phyloP scores from a whole-genome alignment of 2,797 vertebrate genomes.

The Anas acuta region DNA sequence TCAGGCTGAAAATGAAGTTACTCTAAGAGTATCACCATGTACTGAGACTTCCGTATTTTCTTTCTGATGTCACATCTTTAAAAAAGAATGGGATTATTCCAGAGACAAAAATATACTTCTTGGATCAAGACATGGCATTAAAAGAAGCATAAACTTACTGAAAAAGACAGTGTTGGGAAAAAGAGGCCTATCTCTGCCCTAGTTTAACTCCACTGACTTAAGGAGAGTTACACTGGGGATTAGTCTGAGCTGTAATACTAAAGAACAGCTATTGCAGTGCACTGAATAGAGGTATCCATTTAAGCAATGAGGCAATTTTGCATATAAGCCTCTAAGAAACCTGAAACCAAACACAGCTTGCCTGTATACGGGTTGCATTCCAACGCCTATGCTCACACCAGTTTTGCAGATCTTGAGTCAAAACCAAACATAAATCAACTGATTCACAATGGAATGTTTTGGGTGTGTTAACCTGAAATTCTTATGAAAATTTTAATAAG shows the following conservation, averaged over 20 bases:
- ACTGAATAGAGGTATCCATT: not conserved
- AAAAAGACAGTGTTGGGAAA: not conserved
- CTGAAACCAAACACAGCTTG: conserved; percentile 25
- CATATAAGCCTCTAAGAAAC: conserved; percentile 21
- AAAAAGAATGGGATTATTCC: not conserved
- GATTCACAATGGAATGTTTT: not conserved
- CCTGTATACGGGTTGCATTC: conserved; percentile 23
- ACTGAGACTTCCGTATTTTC: not conserved
- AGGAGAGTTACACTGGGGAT: not conserved
- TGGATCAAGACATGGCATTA: not conserved
- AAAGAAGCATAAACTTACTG: not conserved
- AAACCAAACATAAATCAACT: conserved; percentile 44
- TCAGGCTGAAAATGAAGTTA: not conserved
- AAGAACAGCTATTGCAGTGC: not conserved
- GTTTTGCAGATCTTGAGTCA: conserved; percentile 11
- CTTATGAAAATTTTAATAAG: not conserved
- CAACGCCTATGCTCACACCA: not conserved
- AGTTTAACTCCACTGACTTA: not conserved
- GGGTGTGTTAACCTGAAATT: not conserved
- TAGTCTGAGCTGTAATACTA: not conserved
- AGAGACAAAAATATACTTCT: not conserved
- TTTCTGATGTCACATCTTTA: not conserved
- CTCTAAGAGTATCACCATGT: not conserved
- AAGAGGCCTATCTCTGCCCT: not conserved
- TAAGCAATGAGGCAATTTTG: conserved; percentile 14